Base-by-base conservation (phyloP, 2,888 invertebrate genomes). In the Urechis unicinctus region DNA sequence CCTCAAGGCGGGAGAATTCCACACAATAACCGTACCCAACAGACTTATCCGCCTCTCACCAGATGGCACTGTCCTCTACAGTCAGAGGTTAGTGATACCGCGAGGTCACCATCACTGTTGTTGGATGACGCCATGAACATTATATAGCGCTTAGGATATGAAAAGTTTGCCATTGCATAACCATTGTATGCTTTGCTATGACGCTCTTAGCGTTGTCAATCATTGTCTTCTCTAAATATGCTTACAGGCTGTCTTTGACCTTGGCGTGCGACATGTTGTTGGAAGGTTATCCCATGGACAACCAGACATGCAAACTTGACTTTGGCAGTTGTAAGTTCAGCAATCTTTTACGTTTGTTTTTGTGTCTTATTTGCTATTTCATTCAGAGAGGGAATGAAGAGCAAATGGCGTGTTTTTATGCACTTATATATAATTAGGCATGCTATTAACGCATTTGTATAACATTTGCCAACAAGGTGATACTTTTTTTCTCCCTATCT, bases 11-110 rank as follows among this genome's bases (percentile, higher is more conserved):
- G 91, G 92, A 1, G 91, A 91, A 21, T 91, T 92, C 72, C 92
- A 92, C 68, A 91, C 91, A 80, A 91, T 92, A 90, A 91, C 90
- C 74, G 91, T 92, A 75, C 91, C 92, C 0, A 92, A 92, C 74
- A 91, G 92, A 78, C 92, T 92, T 74, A 81, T 92, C 13, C 91
- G 91, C 90, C 78, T 92, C 58, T 91, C 91, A 69, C 89, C 91
- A 70, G 91, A 92, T 75, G 92, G 92, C 78, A 91, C 90, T 0
- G 80, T 92, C 60, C 84, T 92, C 29, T 92, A 92, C 76, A 92
- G 63, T 46, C 60, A 60, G 45, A 58, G 61, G 57, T 55, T 29
- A 30, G 51, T n/a, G n/a, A n/a, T 9, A 48, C 17, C 21, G 2
- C 9, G 31, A n/a, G n/a, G n/a, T n/a, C 4, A 6, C n/a, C n/a